Conservation (phyloP, 37 sponge, comb jelly and placozoan genomes). For the Diacarnus erythraeanus region DNA sequence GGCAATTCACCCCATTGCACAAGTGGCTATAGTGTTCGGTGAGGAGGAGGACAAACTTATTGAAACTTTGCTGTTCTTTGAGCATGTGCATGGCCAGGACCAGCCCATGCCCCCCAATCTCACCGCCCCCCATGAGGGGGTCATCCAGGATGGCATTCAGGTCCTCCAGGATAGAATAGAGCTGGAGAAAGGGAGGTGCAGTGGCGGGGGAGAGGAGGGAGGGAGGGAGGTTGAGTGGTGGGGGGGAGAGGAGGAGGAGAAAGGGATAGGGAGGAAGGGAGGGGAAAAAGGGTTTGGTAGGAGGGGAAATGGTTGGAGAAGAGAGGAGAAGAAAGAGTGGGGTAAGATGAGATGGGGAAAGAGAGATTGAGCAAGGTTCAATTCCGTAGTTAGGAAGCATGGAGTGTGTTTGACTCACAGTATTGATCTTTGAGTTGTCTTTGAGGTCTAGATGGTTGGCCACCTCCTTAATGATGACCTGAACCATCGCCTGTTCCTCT, state of each 20-base stretch:
- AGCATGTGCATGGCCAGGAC: slow-evolving; percentile 40
- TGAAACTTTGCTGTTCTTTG: slow-evolving; percentile 38
- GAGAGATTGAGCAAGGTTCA: no score
- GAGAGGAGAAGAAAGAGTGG: no score
- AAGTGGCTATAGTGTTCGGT: slow-evolving; percentile 22
- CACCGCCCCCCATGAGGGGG: slow-evolving; percentile 43
- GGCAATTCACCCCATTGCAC: slow-evolving; percentile 38
- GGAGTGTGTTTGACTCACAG: neutral
- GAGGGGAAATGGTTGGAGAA: no score
- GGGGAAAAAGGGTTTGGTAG: no score
- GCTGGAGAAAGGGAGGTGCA: slow-evolving; percentile 23
- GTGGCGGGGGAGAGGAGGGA: no score
- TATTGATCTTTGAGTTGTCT: slow-evolving; percentile 32
- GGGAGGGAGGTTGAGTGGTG: neutral
- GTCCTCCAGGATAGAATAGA: slow-evolving; percentile 22
- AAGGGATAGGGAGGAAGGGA: no score
- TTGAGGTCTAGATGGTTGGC: slow-evolving; percentile 38
- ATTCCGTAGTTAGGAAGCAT: neutral
- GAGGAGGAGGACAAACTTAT: slow-evolving; percentile 30
- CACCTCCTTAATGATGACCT: slow-evolving; percentile 52
- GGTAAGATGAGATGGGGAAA: no score
- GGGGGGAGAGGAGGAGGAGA: no score
- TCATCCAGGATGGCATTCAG: slow-evolving; percentile 62
- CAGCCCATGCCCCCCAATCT: slow-evolving; percentile 52
- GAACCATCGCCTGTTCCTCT: slow-evolving; percentile 77